Base-by-base conservation (phyloP, 1,140 invertebrate genomes). In the Ips typographus region DNA sequence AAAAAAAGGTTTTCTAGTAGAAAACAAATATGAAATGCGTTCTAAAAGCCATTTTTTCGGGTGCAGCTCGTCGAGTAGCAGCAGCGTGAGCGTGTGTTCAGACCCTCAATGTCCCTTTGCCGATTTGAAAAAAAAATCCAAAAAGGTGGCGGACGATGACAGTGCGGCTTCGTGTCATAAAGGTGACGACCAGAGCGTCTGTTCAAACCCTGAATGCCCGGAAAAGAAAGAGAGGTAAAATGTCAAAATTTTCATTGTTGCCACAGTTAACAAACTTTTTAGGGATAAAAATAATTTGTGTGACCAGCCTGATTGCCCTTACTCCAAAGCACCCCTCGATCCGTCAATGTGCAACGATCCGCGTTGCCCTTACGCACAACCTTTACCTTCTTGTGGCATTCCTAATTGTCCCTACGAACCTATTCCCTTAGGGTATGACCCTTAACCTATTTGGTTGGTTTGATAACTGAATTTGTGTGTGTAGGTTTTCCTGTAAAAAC, bases 141-240 rank as follows among this genome's bases (percentile, higher is more conserved):
- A 47, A 37, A 59, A 55, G 49, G 7, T 4, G 4, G 53, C 37
- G 37, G 65, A 40, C 8, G 7, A n/a, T n/a, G 43, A 39, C 1
- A 42, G 49, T 41, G 38, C 57, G 1, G 63, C 42, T 6, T 61
- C 22, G 37, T 43, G 41, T 42, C 6, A 52, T 40, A 55, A 60
- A 53, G 55, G 60, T n/a, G 52, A 57, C 1, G 41, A 64, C 7
- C 38, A 65, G 1, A 64, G 53, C 22, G 7, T 71, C 1, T 77
- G 76, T 52, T 53, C 62, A 1, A 77, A 76, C 70, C 71, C 72
- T 37, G 60, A 73, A 3, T 77, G 76, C 73, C 75, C 75, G 2
- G 59, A 69, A 47, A 38, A 39, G 37, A 4, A 37, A 51, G 6
- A 55, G 3, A 67, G 65, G 65, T 67, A 67, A 65, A 53, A 53